Base-by-base conservation (phyloP, 2,888 invertebrate species). In the Nemotelus nigrinus region DNA sequence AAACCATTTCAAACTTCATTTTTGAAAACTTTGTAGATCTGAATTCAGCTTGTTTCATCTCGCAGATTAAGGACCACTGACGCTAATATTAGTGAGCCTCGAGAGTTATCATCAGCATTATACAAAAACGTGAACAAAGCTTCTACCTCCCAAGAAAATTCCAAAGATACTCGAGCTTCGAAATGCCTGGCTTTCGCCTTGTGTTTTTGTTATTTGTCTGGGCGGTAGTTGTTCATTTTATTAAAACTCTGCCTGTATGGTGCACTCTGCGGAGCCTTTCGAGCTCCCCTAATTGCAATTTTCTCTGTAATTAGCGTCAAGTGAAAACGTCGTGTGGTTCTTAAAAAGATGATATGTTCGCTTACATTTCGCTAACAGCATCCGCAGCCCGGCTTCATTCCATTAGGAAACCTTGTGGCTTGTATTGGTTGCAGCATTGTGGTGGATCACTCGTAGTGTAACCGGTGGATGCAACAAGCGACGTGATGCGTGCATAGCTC, bases 271-370 rank as follows among this genome's bases (percentile, higher is more conserved):
- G 70, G 44, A 41, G 53, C 74, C 79, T 76, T 65, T 68, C 67
- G 77, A 68, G 68, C 65, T 78, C 53, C 68, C 72, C 77, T 78
- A 78, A 79, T 79, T 79, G 79, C 78, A 50, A 75, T 79, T 79
- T 78, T 78, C 77, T 64, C 68, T 75, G 64, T 79, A 79, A 79
- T 79, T 79, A 79, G 77, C 79, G 79, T 79, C 79, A 78, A 77
- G 77, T 74, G 72, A 77, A 78, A 79, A 79, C 77, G 79, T 78
- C 70, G 78, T 79, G 74, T 75, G 64, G 76, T 75, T 79, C 71
- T 60, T 70, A 77, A 79, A 63, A 58, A 78, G 75, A 78, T 77
- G 75, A 77, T 53, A 55, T 75, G 79, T 78, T 77, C 78, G 57
- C 78, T 76, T 72, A 78, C 55, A 64, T 76, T 48, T 50, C n/a